Base-by-base conservation (phyloP, 30 jellyfish, hydroid and myxozoan species). In the Aurelia sp. region DNA sequence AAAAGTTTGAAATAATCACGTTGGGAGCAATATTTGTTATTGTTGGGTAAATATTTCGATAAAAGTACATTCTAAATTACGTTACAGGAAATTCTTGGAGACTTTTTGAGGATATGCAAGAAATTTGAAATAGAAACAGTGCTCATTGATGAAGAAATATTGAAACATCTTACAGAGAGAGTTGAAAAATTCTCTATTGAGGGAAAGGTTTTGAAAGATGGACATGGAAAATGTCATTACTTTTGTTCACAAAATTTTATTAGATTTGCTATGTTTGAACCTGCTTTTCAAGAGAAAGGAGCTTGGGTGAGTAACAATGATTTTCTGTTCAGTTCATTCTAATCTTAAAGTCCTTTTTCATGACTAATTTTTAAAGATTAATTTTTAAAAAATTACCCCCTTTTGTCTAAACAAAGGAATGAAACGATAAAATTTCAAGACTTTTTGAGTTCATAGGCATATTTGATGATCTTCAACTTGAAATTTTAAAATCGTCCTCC, bases 181-280 rank as follows among this genome's bases (percentile, higher is more conserved):
- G 77, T 57, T 17, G 73, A 50, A 59, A 70, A 44, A 11, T 70
- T 44, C 19, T 82, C 92, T 57, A 37, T 55, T 40, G 86, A 62
- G 11, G 81, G 68, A 40, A 66, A 40, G 13, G 58, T 33, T 17
- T 67, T n/a, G 13, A 35, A 35, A 55, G 86, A 70, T 82, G 92
- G 74, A 44, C 92, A 82, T 71, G 68, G 74, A 63, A 48, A 58
- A 3, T 82, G 92, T 59, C 92, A 82, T 61, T 82, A 82, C 30
- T 82, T 82, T 31, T 82, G 92, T 53, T 11, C 60, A 13, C 55
- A 63, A 13, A 71, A 59, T 55, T 52, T 62, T 40, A 16, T 82
- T 74, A 82, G 79, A n/a, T 82, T 82, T 82, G 92, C 68, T 18
- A 47, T 62, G 53, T 70, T 70, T 16, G 79, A 30, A n/a, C 58